Evolutionary conservation across 2,113 vertebrate genomes (phyloP), one percentile per base, ranked within the genome.

Genomic region (Lasiurus borealis): DNA sequence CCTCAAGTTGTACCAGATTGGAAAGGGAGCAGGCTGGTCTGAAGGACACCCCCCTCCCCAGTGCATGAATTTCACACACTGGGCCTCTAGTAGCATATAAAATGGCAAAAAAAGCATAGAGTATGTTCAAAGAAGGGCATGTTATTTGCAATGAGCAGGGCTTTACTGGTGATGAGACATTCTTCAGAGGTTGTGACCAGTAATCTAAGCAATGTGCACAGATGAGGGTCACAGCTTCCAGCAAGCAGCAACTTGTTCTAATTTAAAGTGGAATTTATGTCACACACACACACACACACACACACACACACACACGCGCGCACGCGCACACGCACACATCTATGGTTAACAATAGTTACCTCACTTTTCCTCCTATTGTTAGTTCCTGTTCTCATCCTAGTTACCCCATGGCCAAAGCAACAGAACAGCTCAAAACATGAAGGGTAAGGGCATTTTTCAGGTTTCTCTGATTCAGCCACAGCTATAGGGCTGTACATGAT

Each of bases 291-390:
- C 29, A 8, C 71, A 80, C 25, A 50, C 50, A 50, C 50, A 50
- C 12, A 40, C 46, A 46, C 46, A 46, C 46, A 48, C 8, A 64
- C 52, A 78, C 23, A 48, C 8, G 48, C 69, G 52, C 23, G 36
- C 8, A 64, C 69, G 68, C 23, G 36, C 8, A 62, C 69, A 77
- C 23, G 36, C 8, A 19, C 40, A 25, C 21, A 1, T 10, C 40
- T 46, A 5, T 2, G 14, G 16, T 14, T 44, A 36, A 77, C 13
- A 6, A 21, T 13, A 48, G 5, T 2, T 5, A 6, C 73, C 14
- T 62, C 86, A 64, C 7, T 23, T 75, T 12, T 4, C 0, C 6
- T 13, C 11, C 7, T 21, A 0, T 29, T 68, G 0, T 54, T 15
- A 23, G 1, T 59, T 91, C 15, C 3, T 57, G 16, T 54, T 90